Conservation (phyloP, 2,888 invertebrate species). For the Morpho deidamia region DNA sequence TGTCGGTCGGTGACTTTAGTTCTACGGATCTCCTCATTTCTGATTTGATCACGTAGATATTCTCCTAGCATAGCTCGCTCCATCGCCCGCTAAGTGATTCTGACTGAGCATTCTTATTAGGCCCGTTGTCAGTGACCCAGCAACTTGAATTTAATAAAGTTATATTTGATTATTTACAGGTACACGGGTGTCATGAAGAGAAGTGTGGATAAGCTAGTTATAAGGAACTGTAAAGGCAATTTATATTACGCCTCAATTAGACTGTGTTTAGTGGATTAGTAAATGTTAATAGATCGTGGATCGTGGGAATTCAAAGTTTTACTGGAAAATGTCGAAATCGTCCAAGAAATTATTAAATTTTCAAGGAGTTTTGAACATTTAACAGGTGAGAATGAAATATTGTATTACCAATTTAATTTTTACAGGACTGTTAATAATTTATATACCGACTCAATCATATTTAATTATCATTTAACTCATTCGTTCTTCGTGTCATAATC, state of each 20-base stretch:
- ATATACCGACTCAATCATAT: no score
- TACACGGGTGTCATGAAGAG: slow-evolving; percentile 34
- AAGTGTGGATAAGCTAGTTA: slow-evolving; percentile 59
- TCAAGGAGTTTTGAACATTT: not conserved
- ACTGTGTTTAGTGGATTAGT: slow-evolving; percentile 42
- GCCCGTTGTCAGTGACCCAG: no score
- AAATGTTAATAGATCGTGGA: slow-evolving; percentile 18
- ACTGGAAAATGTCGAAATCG: not conserved
- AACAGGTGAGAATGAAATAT: not conserved
- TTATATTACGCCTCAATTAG: slow-evolving; percentile 42
- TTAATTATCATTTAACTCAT: no score
- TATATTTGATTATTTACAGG: slow-evolving; percentile 43
- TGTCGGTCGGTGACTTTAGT: not conserved
- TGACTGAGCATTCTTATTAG: no score
- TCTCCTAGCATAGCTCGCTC: no score
- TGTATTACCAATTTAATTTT: no score
- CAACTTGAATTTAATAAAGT: slow-evolving; percentile 4
- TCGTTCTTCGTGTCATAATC: no score
- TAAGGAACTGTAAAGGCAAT: slow-evolving; percentile 54
- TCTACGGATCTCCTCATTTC: not conserved
- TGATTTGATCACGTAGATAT: not conserved
- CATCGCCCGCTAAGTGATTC: no score
- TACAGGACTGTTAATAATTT: no score
- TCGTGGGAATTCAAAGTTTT: slow-evolving; percentile 11
- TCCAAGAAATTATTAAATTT: not conserved